phyloP scores from a whole-genome alignment of 92 coral and sea anemone species.

The Umimayanthus chanpuru region DNA sequence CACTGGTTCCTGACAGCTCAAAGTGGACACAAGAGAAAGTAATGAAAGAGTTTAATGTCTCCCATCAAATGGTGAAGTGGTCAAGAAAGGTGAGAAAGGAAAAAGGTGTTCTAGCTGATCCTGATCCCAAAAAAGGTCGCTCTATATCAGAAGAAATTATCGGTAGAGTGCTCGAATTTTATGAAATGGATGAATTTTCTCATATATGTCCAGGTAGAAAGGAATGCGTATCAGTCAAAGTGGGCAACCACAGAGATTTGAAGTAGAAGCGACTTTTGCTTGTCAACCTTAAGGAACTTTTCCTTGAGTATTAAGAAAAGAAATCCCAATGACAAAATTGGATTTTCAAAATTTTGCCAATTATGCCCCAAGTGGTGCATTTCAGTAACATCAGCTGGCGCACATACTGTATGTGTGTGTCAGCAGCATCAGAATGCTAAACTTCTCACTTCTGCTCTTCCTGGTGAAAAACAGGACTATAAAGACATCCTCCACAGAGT shows the following conservation, averaged over 20 bases:
- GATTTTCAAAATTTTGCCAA: too few relatives aligned
- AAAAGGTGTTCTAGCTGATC: background rate
- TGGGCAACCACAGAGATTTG: too few relatives aligned
- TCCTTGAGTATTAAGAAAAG: too few relatives aligned
- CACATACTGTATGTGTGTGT: too few relatives aligned
- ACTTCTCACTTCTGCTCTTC: constrained; percentile 24
- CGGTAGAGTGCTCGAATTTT: background rate
- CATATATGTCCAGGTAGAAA: constrained; percentile 1
- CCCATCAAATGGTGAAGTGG: background rate
- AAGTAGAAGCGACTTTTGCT: too few relatives aligned
- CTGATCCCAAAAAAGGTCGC: background rate
- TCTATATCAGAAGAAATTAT: background rate
- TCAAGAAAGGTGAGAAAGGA: background rate
- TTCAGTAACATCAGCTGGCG: too few relatives aligned
- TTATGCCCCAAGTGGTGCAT: too few relatives aligned
- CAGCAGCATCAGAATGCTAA: constrained; percentile 31
- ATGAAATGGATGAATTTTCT: background rate
- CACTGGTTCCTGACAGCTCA: background rate
- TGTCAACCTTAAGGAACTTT: too few relatives aligned
- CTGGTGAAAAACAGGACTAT: constrained; percentile 20
- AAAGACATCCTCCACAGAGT: constrained; percentile 24
- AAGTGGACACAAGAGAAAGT: background rate
- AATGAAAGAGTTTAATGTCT: background rate
- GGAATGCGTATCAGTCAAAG: too few relatives aligned
- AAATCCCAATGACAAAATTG: too few relatives aligned